Percentiles rank a stretch among this genome's conserved stretches.
phyloP scores from a whole-genome alignment of 2,797 vertebrate species.

The Labeo calbasu region DNA sequence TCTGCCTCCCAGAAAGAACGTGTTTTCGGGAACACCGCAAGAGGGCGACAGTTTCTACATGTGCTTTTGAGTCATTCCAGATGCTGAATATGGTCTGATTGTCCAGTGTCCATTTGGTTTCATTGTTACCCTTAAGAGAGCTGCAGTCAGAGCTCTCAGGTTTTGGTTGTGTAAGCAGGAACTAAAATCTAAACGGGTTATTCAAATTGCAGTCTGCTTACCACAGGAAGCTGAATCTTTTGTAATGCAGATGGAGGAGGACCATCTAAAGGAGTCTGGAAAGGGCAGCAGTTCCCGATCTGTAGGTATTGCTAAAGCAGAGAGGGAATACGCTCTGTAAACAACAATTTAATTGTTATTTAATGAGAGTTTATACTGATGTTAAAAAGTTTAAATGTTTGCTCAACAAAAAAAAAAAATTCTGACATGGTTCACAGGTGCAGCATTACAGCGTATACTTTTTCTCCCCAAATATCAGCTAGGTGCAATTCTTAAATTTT shows the following conservation, averaged over 20 bases:
- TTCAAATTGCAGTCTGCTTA: background rate
- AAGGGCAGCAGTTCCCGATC: slow-evolving; percentile 12
- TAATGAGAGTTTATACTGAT: background rate
- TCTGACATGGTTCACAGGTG: background rate
- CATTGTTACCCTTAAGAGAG: background rate
- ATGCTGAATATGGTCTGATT: background rate
- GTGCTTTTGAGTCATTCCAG: slow-evolving; percentile 51
- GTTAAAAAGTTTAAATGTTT: background rate
- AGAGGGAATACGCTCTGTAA: background rate
- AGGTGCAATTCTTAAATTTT: background rate
- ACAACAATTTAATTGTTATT: background rate
- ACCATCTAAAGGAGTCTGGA: slow-evolving; percentile 11
- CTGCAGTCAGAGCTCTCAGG: background rate
- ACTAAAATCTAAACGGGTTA: slow-evolving; percentile 2
- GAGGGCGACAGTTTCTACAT: slow-evolving; percentile 76
- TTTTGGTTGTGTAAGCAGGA: slow-evolving; percentile 8
- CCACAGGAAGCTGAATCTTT: background rate
- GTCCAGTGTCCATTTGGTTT: background rate
- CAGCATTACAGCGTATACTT: background rate
- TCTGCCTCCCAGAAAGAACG: background rate
- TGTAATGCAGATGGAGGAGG: slow-evolving; percentile 10
- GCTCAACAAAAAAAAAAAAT: background rate
- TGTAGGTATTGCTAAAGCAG: slow-evolving; percentile 23
- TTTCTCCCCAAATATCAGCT: background rate
- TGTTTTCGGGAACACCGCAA: slow-evolving; percentile 67